A percentile compares a stretch with the other conserved stretches of the same genome.
phyloP scores from a whole-genome alignment of 92 coral and sea anemone genomes.

The Palythoa heliodiscus region DNA sequence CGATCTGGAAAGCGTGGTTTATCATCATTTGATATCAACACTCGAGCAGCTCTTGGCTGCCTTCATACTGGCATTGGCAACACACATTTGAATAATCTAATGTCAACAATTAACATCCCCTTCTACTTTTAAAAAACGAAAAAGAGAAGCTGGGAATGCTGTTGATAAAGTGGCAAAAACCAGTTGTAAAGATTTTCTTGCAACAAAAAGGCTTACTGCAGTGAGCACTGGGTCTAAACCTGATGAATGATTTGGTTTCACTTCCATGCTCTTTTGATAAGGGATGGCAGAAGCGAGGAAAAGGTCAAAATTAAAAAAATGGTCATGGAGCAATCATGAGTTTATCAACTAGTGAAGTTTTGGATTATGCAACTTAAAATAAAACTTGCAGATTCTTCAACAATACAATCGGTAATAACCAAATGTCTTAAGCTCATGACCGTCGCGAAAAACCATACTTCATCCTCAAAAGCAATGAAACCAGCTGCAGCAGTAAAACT shows the following conservation, averaged over 20 bases:
- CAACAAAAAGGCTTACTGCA: conserved; percentile 22
- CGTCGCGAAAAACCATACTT: conserved; percentile 54
- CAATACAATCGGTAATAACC: neutral
- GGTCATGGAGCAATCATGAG: conserved; percentile 49
- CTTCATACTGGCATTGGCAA: conserved; percentile 55
- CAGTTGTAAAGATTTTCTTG: conserved; percentile 13
- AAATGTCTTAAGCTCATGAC: conserved; percentile 41
- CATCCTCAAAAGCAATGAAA: conserved; percentile 61
- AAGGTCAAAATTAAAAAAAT: conserved; percentile 31
- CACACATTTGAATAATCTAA: conserved; percentile 43
- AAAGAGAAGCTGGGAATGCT: conserved; percentile 53
- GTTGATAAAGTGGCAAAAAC: conserved; percentile 24
- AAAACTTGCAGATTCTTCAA: conserved; percentile 42
- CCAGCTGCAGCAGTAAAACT: conserved; percentile 57
- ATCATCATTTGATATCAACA: conserved; percentile 30
- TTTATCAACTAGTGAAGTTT: neutral
- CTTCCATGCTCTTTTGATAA: conserved; percentile 30
- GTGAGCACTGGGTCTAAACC: neutral
- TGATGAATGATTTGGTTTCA: conserved; percentile 17
- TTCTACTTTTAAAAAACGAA: conserved; percentile 47
- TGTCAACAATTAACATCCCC: conserved; percentile 53
- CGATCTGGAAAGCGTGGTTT: conserved; percentile 41
- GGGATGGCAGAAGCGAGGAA: neutral
- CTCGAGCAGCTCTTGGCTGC: conserved; percentile 46
- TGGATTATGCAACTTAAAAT: neutral